A percentile compares a stretch with the other conserved stretches of the same genome.
Conservation (phyloP, 2,888 invertebrate species). For the Harpalus rufipes region DNA sequence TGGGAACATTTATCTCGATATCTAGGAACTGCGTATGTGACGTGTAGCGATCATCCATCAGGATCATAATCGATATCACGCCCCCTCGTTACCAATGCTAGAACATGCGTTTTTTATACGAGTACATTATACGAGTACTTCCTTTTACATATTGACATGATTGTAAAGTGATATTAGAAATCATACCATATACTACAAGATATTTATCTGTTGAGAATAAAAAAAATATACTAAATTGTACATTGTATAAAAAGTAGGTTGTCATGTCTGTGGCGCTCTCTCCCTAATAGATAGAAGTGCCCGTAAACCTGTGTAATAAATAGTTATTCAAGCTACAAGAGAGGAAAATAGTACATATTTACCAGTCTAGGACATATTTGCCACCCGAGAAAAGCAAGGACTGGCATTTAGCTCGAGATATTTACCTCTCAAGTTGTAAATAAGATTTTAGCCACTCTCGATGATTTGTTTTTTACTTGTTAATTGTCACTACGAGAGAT, state of each 20-base stretch:
- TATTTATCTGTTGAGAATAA: neutral
- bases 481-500: too few relatives aligned
- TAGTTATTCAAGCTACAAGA: too few relatives aligned
- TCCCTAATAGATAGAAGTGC: too few relatives aligned
- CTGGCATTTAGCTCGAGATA: too few relatives aligned
- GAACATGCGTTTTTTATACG: conserved; percentile 8
- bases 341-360: too few relatives aligned
- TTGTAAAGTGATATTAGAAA: neutral
- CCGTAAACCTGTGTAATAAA: too few relatives aligned
- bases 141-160: neutral
- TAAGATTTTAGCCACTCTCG: too few relatives aligned
- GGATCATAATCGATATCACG: conserved; percentile 48
- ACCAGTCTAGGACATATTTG: too few relatives aligned
- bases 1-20: conserved; percentile 53
- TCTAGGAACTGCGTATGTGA: conserved; percentile 47
- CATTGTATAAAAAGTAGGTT: neutral
- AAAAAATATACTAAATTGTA: neutral
- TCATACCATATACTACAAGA: neutral
- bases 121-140: neutral
- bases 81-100: conserved; percentile 27
- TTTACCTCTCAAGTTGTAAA: too few relatives aligned
- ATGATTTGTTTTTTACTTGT: too few relatives aligned
- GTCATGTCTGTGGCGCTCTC: too few relatives aligned
- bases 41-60: conserved; percentile 46
- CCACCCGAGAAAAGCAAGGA: too few relatives aligned